phyloP scores from a whole-genome alignment of 2,113 vertebrate genomes.

The Acanthochromis polyacanthus region DNA sequence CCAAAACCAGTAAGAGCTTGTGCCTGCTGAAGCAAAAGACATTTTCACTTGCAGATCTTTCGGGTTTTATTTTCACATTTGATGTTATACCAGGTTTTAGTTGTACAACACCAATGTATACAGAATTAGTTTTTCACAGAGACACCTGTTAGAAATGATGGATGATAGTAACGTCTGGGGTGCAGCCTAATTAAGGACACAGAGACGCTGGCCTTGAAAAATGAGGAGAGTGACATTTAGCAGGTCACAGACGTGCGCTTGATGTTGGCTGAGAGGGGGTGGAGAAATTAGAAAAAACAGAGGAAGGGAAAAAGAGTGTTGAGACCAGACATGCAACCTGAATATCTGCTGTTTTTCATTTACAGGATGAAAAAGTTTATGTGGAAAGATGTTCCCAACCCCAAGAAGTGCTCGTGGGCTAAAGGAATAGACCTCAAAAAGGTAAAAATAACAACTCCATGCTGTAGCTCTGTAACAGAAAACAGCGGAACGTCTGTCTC shows the following conservation, averaged over 20 bases:
- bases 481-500: too few relatives aligned
- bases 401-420: slow-evolving; percentile 97
- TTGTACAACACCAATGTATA: neutral
- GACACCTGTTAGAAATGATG: slow-evolving; percentile 38
- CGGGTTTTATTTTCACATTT: too few relatives aligned
- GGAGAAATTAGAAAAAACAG: neutral
- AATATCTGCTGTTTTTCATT: slow-evolving; percentile 50
- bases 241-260: slow-evolving; percentile 32
- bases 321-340: neutral
- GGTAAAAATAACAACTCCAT: slow-evolving; percentile 75
- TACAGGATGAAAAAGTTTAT: slow-evolving; percentile 93
- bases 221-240: slow-evolving; percentile 60
- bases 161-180: slow-evolving; percentile 38
- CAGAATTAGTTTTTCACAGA: neutral
- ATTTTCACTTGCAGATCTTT: too few relatives aligned
- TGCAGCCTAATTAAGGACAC: slow-evolving; percentile 17
- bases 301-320: neutral
- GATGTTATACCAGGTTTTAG: neutral
- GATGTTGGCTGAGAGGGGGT: slow-evolving; percentile 16
- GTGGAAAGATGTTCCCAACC: slow-evolving; percentile 96
- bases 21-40: neutral
- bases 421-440: slow-evolving; percentile 93
- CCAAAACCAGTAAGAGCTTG: slow-evolving; percentile 88
- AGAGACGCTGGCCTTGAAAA: slow-evolving; percentile 23
- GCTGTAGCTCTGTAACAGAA: too few relatives aligned